Conservation (phyloP, 2,888 invertebrate species). For the Abrostola tripartita region DNA sequence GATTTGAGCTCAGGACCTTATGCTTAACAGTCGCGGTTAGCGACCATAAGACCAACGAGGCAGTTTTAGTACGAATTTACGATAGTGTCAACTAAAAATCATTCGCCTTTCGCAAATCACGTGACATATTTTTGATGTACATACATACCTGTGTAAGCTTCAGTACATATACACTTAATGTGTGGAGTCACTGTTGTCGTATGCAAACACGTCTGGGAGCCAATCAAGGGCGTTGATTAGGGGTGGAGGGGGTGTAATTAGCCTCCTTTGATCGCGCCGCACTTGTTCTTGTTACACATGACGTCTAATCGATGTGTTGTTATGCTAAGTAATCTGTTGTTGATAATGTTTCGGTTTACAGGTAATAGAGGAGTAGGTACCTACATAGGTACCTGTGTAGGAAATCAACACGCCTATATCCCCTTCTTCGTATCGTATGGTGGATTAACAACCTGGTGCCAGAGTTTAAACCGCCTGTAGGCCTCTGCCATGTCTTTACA, state of each 20-base stretch:
- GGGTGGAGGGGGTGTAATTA: slow-evolving; percentile 74
- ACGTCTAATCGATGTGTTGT: slow-evolving; percentile 61
- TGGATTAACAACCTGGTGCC: too few relatives aligned
- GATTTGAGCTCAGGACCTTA: too few relatives aligned
- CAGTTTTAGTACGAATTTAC: too few relatives aligned
- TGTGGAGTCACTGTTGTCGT: slow-evolving; percentile 60
- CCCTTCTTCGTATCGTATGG: too few relatives aligned
- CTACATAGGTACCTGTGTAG: background rate
- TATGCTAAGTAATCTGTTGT: slow-evolving; percentile 28
- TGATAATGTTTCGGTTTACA: slow-evolving; percentile 13
- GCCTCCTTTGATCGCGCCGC: slow-evolving; percentile 82
- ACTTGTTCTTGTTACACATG: slow-evolving; percentile 79
- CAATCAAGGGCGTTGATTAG: slow-evolving; percentile 84
- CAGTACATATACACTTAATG: background rate
- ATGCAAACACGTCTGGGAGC: slow-evolving; percentile 70
- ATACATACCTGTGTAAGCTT: too few relatives aligned
- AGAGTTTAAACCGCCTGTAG: too few relatives aligned
- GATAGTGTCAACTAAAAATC: background rate
- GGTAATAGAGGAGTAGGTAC: background rate
- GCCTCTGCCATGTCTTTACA: too few relatives aligned
- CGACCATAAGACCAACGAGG: too few relatives aligned
- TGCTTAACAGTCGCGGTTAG: too few relatives aligned
- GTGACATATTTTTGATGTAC: background rate
- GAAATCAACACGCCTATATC: too few relatives aligned
- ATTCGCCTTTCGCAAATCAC: background rate